These are phyloP conservation scores for Carabus problematicus DNA, from an alignment of 2,888 invertebrate genomes.

Conservation along the genomic window DNA sequence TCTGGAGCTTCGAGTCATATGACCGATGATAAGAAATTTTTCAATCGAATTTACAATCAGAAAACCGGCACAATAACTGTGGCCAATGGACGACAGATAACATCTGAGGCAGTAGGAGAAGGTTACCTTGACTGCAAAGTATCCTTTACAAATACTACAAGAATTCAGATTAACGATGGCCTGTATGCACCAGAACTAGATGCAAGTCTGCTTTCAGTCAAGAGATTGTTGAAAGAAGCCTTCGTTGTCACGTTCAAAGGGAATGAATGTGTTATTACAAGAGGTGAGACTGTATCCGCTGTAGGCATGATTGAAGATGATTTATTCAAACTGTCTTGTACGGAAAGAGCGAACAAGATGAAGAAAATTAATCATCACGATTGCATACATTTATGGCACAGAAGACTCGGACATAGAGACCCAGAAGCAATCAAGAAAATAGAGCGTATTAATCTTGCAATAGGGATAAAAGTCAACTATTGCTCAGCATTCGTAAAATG, in stretches of 20 bases:
- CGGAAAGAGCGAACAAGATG: neutral
- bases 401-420: conserved; percentile 14
- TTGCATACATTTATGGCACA: conserved; percentile 19
- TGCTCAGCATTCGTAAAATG: conserved; percentile 42
- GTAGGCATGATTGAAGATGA: conserved; percentile 6
- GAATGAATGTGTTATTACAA: neutral
- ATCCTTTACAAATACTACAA: neutral
- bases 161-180: neutral
- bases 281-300: neutral
- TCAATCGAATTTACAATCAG: neutral
- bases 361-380: conserved; percentile 5
- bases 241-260: conserved; percentile 6
- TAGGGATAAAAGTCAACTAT: conserved; percentile 43
- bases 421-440: conserved; percentile 16
- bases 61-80: neutral
- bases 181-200: neutral
- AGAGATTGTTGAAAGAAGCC: conserved; percentile 7
- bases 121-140: conserved; percentile 2
- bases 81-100: conserved; percentile 9
- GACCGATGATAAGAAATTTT: conserved; percentile 17
- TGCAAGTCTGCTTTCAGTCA: conserved; percentile 9
- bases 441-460: conserved; percentile 12
- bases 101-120: conserved; percentile 8
- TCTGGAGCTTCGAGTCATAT: conserved; percentile 29
- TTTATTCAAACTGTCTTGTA: conserved; percentile 11